Base-by-base conservation (phyloP, 2,888 invertebrate species). In the Cyclophora albipunctata region DNA sequence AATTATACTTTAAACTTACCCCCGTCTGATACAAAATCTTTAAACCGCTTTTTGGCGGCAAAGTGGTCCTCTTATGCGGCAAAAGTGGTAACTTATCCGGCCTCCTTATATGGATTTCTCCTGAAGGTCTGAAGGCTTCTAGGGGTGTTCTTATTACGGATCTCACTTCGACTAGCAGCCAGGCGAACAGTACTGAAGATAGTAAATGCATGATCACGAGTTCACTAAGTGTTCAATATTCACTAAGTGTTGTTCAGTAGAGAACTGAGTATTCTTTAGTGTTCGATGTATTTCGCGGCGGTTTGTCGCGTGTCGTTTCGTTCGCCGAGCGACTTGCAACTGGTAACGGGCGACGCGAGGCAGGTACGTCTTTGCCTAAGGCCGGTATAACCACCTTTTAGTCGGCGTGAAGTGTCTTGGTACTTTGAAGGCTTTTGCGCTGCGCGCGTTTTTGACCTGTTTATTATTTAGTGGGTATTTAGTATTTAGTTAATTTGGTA, bases 11-110 rank as follows among this genome's bases (percentile, higher is more conserved):
- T 5, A 37, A 45, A 90, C 93, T 93, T 81, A 93, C 93, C 91
- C 93, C 93, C 54, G 90, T 90, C 83, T 93, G 94, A 77, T 94
- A 95, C 54, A 95, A 88, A 62, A 94, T 90, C 77, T 91, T 91
- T 51, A 92, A 87, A 55, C 89, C 82, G 60, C 80, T 82, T 67
- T 85, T 88, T 60, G 88, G 84, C 62, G 87, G 82, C 63, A 80
- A 61, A 70, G 81, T 78, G 69, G 89, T 84, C 73, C 86, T 89
- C 75, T 90, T 89, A 71, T 90, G 84, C 49, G 83, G 85, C 57
- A 81, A 62, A 45, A 82, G 65, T 34, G 82, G 84, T 57, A 88
- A 71, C 59, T 81, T 85, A 64, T 89, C 89, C 54, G 86, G 85
- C 66, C 90, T 78, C 67, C 88, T 78, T 54, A 90, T 73, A 63